A percentile compares a stretch with the other conserved stretches of the same genome.
phyloP scores from a whole-genome alignment of 2,797 vertebrate genomes.

The Enteromius argenteus region DNA sequence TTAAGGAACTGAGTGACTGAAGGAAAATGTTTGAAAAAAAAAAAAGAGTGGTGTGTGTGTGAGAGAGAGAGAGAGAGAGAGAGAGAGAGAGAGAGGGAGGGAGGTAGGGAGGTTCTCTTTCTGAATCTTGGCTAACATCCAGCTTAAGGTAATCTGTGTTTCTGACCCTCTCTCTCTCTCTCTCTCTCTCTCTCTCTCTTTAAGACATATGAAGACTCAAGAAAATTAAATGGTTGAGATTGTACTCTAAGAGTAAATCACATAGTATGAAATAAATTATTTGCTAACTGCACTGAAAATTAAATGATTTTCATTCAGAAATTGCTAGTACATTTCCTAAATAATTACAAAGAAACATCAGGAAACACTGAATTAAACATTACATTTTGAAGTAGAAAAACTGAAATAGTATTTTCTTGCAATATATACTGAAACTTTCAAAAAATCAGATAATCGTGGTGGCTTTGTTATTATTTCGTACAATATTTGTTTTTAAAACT shows the following conservation, averaged over 20 bases:
- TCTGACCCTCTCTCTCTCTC: slow-evolving; percentile 12
- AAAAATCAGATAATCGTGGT: not conserved
- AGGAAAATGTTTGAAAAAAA: slow-evolving; percentile 71
- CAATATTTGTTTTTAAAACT: not conserved
- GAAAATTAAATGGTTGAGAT: slow-evolving; percentile 14
- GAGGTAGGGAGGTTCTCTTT: not conserved
- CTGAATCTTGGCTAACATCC: slow-evolving; percentile 18
- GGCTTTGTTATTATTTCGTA: not conserved
- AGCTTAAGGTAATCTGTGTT: slow-evolving; percentile 19
- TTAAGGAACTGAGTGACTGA: slow-evolving; percentile 63
- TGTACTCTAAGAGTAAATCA: slow-evolving; percentile 1
- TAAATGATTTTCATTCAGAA: not conserved
- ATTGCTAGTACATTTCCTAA: not conserved
- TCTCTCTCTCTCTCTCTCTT: not conserved
- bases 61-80: not conserved
- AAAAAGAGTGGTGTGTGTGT: slow-evolving; percentile 64
- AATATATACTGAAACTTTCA: not conserved
- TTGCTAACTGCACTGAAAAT: not conserved
- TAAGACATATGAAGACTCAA: not conserved
- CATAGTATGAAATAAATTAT: not conserved
- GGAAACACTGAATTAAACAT: not conserved
- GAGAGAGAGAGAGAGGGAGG: not conserved
- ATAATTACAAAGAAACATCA: not conserved
- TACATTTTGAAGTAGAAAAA: not conserved
- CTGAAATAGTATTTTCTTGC: not conserved